Conservation (phyloP, 2,888 invertebrate genomes). For the Hymenopus coronatus region DNA sequence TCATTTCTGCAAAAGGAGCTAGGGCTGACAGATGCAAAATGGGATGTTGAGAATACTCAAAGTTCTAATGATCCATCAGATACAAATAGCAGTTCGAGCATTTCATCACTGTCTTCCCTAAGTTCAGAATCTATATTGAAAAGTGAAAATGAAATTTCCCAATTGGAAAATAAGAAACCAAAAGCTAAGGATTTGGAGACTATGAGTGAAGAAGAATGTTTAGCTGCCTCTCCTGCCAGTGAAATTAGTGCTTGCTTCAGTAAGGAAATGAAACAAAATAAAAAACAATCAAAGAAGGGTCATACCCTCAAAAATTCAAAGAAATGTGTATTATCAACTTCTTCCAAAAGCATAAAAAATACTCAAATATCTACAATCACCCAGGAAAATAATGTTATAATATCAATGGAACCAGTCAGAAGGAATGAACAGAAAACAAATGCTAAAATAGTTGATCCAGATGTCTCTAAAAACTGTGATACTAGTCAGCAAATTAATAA, state of each 20-base stretch:
- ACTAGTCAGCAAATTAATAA: background rate
- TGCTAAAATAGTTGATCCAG: background rate
- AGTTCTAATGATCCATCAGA: background rate
- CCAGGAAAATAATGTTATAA: background rate
- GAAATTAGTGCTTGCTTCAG: background rate
- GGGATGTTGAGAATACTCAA: background rate
- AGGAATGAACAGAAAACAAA: background rate
- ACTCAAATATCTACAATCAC: background rate
- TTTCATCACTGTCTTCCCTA: background rate
- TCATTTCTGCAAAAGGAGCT: conserved; percentile 67
- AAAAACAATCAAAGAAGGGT: background rate
- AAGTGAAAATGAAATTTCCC: background rate
- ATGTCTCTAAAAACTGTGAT: background rate
- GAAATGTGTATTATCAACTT: background rate
- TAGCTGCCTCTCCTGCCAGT: background rate
- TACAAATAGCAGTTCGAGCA: background rate
- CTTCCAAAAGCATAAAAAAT: background rate
- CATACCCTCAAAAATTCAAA: background rate
- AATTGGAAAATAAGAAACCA: background rate
- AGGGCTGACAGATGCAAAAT: conserved; percentile 47
- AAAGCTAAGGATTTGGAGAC: background rate
- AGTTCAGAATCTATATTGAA: background rate
- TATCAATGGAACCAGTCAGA: background rate
- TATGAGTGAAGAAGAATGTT: background rate
- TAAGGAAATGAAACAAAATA: background rate